Evolutionary conservation across 2,113 vertebrate genomes (phyloP).

Genomic region (Microcebus jonahi): DNA sequence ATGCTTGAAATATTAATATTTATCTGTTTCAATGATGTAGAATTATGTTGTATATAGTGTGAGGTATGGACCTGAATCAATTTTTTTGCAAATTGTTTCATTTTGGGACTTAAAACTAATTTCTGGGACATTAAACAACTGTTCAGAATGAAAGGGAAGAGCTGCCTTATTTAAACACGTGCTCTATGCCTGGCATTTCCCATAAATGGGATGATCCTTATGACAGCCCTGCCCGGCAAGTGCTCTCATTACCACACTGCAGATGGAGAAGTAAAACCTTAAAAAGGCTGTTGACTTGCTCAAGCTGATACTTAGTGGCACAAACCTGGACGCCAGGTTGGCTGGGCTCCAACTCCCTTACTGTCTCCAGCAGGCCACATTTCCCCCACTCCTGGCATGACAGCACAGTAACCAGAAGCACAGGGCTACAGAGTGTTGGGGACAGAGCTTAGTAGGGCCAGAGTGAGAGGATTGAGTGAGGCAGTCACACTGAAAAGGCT

Average conservation of each 20-base stretch:
- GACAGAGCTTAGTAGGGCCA: not conserved
- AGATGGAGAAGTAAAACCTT: not conserved
- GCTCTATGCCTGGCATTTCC: not conserved
- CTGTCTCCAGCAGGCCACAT: not conserved
- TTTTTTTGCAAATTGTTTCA: not conserved
- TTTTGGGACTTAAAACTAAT: not conserved
- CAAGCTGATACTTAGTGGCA: not conserved
- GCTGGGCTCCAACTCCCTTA: not conserved
- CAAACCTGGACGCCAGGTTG: not conserved
- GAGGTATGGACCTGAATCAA: not conserved
- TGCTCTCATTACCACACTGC: not conserved
- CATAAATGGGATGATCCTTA: not conserved
- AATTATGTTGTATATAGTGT: not conserved
- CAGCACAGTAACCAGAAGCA: too few species aligned
- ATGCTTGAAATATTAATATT: not conserved
- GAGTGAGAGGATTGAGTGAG: not conserved
- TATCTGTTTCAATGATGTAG: not conserved
- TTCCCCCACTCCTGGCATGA: not conserved
- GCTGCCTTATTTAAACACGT: not conserved
- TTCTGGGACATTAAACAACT: not conserved
- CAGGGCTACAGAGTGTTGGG: not conserved
- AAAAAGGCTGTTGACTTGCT: not conserved
- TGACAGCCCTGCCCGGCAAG: not conserved
- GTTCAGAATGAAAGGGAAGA: not conserved
- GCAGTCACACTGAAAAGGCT: not conserved